These are phyloP conservation scores for Anolis carolinensis DNA, from an alignment of 2,113 vertebrate genomes.

Conservation along the genomic window DNA sequence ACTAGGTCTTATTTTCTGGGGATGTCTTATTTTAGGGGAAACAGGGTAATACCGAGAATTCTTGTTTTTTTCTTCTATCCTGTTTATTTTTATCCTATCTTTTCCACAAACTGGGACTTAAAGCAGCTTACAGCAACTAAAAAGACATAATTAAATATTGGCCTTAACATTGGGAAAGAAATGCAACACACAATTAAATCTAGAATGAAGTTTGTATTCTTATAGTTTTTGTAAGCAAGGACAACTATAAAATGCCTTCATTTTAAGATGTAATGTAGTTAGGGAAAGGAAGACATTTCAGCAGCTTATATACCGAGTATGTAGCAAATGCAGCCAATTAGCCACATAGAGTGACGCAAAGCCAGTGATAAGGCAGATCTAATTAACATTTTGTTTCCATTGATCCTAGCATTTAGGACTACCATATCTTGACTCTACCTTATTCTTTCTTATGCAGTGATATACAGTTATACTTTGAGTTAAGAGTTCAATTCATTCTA, in stretches of 20 bases:
- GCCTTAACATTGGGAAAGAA: conserved; percentile 4
- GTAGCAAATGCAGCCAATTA: not conserved
- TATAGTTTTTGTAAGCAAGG: not conserved
- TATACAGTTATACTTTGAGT: no score
- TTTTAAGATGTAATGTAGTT: not conserved
- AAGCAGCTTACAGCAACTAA: no score
- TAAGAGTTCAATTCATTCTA: no score
- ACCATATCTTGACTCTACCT: not conserved
- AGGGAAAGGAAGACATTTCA: no score
- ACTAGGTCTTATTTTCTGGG: no score
- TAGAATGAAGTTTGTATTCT: not conserved
- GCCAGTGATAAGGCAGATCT: not conserved
- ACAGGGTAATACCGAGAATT: no score
- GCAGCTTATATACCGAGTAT: no score
- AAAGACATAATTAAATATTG: no score
- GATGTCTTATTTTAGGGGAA: no score
- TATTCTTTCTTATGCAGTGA: not conserved
- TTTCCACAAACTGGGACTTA: no score
- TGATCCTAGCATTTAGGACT: not conserved
- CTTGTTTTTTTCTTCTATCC: no score
- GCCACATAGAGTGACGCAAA: not conserved
- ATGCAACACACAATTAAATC: not conserved
- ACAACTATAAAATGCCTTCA: not conserved
- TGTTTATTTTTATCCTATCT: no score
- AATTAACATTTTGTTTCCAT: not conserved